Evolutionary conservation across 2,113 vertebrate genomes (phyloP).

Genomic region (Chaetodon auriga): DNA sequence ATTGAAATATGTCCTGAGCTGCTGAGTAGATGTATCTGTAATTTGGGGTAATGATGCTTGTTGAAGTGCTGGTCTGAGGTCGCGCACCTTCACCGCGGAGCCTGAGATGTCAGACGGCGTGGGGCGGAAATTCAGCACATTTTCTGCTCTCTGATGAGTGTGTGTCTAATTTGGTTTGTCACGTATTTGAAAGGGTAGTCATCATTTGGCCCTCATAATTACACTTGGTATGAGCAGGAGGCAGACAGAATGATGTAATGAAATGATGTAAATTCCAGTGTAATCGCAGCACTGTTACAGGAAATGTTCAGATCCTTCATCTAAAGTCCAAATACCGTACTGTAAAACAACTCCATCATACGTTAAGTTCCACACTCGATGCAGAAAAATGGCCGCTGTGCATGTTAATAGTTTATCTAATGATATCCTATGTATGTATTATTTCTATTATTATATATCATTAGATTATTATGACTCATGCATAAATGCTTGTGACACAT

Average conservation of each 20-base stretch:
- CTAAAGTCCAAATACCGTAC: background rate
- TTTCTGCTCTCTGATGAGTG: conserved; percentile 10
- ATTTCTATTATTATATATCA: too few species aligned
- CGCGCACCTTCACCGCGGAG: conserved; percentile 4
- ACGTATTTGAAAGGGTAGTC: background rate
- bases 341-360: background rate
- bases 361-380: background rate
- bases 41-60: conserved; percentile 56
- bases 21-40: conserved; percentile 31
- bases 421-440: too few species aligned
- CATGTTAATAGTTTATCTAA: too few species aligned
- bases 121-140: background rate
- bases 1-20: conserved; percentile 65
- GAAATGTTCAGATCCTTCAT: background rate
- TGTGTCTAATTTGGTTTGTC: conserved; percentile 15
- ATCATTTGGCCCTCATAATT: background rate
- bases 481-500: too few species aligned
- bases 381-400: background rate
- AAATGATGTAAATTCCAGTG: background rate
- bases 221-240: background rate
- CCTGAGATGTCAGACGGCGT: conserved; percentile 21
- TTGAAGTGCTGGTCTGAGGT: conserved; percentile 38
- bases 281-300: background rate
- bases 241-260: background rate
- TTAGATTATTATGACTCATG: too few species aligned